Evolutionary conservation across 1,140 invertebrate species (phyloP).

Genomic region (Trichoplusia ni): DNA sequence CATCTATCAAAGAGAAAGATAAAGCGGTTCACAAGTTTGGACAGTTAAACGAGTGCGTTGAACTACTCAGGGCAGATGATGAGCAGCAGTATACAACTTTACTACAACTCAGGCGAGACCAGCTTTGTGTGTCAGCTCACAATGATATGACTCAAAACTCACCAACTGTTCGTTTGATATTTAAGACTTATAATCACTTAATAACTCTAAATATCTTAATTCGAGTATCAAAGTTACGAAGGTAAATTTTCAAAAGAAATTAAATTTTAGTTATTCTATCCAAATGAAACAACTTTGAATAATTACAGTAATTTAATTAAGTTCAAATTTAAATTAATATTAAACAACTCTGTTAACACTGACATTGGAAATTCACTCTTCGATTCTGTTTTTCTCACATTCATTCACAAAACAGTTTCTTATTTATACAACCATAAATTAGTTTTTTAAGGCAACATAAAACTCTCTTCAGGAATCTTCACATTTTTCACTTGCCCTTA

Average conservation of each 20-base stretch:
- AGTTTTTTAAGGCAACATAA: not conserved
- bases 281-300: too few relatives aligned
- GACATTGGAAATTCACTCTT: too few relatives aligned
- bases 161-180: too few relatives aligned
- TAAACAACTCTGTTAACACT: too few relatives aligned
- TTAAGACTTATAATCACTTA: too few relatives aligned
- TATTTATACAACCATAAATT: too few relatives aligned
- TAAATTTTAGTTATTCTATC: not conserved
- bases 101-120: not conserved
- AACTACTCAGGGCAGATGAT: constrained; percentile 2
- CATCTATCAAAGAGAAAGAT: constrained; percentile 9
- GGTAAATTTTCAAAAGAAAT: not conserved
- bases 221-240: too few relatives aligned
- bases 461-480: not conserved
- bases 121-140: not conserved
- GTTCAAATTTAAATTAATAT: too few relatives aligned
- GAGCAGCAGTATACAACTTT: constrained; percentile 5
- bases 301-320: too few relatives aligned
- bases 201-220: too few relatives aligned
- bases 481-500: not conserved
- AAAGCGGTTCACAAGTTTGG: constrained; percentile 14
- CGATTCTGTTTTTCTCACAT: too few relatives aligned
- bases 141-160: not conserved
- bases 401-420: too few relatives aligned
- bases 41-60: constrained; percentile 10